These are phyloP conservation scores for Lymantria dispar DNA, from an alignment of 2,888 invertebrate species.

Conservation along the genomic window DNA sequence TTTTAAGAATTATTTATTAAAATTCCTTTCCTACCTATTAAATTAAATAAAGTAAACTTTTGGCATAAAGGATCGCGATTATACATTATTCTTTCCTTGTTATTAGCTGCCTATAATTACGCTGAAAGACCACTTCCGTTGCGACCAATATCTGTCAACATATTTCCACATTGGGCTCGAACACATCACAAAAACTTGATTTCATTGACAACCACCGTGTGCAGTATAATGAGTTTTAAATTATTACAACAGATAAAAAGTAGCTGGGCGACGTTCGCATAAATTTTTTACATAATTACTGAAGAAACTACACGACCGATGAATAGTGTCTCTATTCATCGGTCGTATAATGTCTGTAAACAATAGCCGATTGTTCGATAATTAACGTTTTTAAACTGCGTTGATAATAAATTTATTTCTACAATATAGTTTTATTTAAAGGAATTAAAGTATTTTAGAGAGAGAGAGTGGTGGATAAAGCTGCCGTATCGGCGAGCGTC, in stretches of 20 bases:
- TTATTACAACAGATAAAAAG: constrained; percentile 79
- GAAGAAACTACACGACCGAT: constrained; percentile 50
- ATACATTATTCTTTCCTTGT: constrained; percentile 70
- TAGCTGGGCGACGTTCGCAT: constrained; percentile 56
- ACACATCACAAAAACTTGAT: constrained; percentile 80
- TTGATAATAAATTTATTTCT: background rate
- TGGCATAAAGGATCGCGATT: constrained; percentile 60
- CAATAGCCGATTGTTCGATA: constrained; percentile 16
- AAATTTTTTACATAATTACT: constrained; percentile 69
- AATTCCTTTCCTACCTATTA: constrained; percentile 18
- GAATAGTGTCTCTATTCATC: constrained; percentile 10
- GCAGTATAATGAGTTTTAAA: constrained; percentile 80
- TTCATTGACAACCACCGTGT: constrained; percentile 76
- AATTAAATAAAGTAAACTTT: constrained; percentile 46
- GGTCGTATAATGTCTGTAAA: background rate
- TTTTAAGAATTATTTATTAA: constrained; percentile 4
- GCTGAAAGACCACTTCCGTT: constrained; percentile 77
- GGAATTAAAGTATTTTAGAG: constrained; percentile 16
- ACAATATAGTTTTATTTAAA: constrained; percentile 1
- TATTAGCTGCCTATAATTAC: constrained; percentile 74
- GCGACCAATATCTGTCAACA: constrained; percentile 79
- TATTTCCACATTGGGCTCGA: constrained; percentile 74
- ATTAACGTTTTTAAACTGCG: background rate
- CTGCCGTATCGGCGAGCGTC: constrained; percentile 17
- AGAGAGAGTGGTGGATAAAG: constrained; percentile 17